These are phyloP conservation scores for Pelodiscus sinensis DNA, from an alignment of 2,113 vertebrate genomes.

Conservation along the genomic window DNA sequence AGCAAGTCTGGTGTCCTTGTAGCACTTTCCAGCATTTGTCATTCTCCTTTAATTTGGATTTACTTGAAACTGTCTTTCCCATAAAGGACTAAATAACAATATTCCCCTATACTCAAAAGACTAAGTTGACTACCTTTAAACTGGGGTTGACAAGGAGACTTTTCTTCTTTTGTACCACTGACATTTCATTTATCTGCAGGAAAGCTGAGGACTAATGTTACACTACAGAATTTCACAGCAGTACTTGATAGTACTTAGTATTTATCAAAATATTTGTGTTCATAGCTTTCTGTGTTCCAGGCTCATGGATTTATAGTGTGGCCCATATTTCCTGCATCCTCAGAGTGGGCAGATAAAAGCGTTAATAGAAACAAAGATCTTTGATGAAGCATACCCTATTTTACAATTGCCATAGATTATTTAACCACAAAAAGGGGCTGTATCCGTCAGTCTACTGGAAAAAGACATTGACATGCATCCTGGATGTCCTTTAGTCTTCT, in stretches of 20 bases:
- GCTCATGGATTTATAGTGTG: background rate
- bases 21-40: background rate
- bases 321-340: background rate
- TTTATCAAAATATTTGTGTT: slow-evolving; percentile 34
- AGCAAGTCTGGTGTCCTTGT: background rate
- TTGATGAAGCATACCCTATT: background rate
- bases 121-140: background rate
- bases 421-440: background rate
- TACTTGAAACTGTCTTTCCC: background rate
- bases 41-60: background rate
- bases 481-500: background rate
- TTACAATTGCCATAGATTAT: background rate
- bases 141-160: background rate
- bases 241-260: slow-evolving; percentile 14
- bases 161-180: background rate
- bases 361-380: background rate
- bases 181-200: background rate
- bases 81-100: background rate
- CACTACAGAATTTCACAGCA: slow-evolving; percentile 17
- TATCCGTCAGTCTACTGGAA: background rate
- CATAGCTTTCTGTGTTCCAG: slow-evolving; percentile 6
- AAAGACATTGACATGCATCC: background rate
- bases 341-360: background rate
- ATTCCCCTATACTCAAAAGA: background rate
- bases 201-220: background rate